Evolutionary conservation across 2,797 vertebrate genomes (phyloP), one percentile per base, ranked within the genome.

Genomic region (Leptodactylus fallax): DNA sequence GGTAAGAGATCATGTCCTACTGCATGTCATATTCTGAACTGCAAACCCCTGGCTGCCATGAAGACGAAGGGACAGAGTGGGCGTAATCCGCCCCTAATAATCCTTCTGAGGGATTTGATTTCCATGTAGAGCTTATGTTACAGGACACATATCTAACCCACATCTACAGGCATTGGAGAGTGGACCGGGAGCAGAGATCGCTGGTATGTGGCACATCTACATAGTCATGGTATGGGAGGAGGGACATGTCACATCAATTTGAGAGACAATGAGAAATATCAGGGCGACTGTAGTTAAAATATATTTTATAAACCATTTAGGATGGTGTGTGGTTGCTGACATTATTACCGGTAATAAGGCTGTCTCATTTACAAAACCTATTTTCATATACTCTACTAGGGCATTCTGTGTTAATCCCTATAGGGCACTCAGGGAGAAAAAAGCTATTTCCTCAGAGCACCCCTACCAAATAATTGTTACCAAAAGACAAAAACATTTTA

Each of bases 31-130:
- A 49, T 45, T 74, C 0, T 47, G 72, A n/a, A 76, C 8, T 51
- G 47, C 17, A 76, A 51, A n/a, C 72, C 17, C 72, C 27, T 63
- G 21, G 58, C 45, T 49, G 72, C 17, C 27, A 79, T 81, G 45
- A 81, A 49, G 79, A 45, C 17, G 45, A 56, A 78, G 23, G 56
- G 78, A 85, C 74, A 80, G 72, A 65, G 51, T 56, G 58, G 58
- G 21, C 27, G 27, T 89, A 77, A 89, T 86, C 87, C 83, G 4
- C 0, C 56, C 69, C 5, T 21, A 86, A 58, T 85, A 89, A 89
- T 89, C 87, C 87, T 65, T 58, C 51, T 25, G 82, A 60, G 36
- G 83, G 83, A 89, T 89, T 89, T 81, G 58, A 86, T 89, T 76
- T 49, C 71, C 11, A 49, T 77, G 55, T 17, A 56, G 21, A 47